A percentile compares a stretch with the other conserved stretches of the same genome.
Conservation (phyloP, 1,140 invertebrate species). For the Coenobita brevimanus region DNA sequence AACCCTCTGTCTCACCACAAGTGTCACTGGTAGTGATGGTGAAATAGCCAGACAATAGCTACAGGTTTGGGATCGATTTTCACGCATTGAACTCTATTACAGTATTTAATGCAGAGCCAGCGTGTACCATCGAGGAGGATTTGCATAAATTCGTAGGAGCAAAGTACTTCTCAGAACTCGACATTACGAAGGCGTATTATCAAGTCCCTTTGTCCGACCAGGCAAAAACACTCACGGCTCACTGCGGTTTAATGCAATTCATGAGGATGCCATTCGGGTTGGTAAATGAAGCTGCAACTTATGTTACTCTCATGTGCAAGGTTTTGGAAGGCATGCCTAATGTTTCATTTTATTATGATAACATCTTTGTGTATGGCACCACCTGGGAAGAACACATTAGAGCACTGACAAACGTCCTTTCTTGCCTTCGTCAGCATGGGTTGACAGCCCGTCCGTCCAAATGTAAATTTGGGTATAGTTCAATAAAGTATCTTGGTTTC, state of each 20-base stretch:
- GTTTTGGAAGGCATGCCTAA: neutral
- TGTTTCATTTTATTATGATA: neutral
- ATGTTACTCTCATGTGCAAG: neutral
- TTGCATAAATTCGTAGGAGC: conserved; percentile 28
- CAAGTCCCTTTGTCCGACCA: neutral
- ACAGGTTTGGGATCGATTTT: too few species aligned
- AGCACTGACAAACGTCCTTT: neutral
- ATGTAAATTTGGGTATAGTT: too few species aligned
- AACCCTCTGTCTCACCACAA: too few species aligned
- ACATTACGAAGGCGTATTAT: neutral
- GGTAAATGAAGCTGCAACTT: neutral
- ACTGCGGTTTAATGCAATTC: neutral
- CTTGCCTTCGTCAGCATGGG: neutral
- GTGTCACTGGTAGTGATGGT: too few species aligned
- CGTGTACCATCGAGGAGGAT: conserved; percentile 9
- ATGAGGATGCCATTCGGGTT: neutral
- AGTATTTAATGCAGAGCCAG: conserved; percentile 35
- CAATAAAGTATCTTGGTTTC: too few species aligned
- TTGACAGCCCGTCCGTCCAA: too few species aligned
- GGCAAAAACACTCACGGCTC: neutral
- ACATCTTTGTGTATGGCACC: neutral
- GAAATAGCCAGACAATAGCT: too few species aligned
- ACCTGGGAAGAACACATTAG: neutral
- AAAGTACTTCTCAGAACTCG: conserved; percentile 24
- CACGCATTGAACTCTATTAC: too few species aligned